Evolutionary conservation across 1,140 invertebrate species (phyloP).

Genomic region (Camponotus floridanus): DNA sequence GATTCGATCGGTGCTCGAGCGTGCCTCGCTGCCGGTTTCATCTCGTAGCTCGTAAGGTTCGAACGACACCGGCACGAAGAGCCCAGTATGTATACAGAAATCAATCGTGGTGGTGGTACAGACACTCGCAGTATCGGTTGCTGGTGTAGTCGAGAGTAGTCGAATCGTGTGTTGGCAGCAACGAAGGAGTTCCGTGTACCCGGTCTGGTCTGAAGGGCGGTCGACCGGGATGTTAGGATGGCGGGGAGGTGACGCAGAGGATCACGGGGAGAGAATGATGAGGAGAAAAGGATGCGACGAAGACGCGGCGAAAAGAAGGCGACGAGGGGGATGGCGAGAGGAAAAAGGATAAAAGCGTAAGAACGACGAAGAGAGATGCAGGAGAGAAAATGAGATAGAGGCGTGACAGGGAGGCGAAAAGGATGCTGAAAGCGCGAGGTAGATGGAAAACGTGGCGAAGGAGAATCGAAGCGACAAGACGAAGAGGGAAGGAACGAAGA

Average conservation of each 20-base stretch:
- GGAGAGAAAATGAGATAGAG: constrained; percentile 11
- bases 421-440: constrained; percentile 8
- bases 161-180: constrained; percentile 65
- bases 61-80: constrained; percentile 42
- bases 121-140: constrained; percentile 16
- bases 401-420: background rate
- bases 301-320: constrained; percentile 68
- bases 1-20: constrained; percentile 68
- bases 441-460: constrained; percentile 20
- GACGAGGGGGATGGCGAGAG: constrained; percentile 26
- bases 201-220: constrained; percentile 41
- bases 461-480: constrained; percentile 31
- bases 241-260: constrained; percentile 25
- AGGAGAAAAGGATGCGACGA: constrained; percentile 33
- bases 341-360: background rate
- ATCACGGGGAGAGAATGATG: constrained; percentile 57
- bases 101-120: background rate
- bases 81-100: background rate
- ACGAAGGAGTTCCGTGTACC: constrained; percentile 73
- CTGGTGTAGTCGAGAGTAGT: constrained; percentile 59
- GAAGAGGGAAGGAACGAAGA: background rate
- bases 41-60: constrained; percentile 21
- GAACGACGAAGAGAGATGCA: background rate
- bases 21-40: constrained; percentile 29
- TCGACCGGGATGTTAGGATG: constrained; percentile 31